A percentile compares a stretch with the other conserved stretches of the same genome.
Conservation (phyloP, 2,113 vertebrate genomes). For the Bufo gargarizans region DNA sequence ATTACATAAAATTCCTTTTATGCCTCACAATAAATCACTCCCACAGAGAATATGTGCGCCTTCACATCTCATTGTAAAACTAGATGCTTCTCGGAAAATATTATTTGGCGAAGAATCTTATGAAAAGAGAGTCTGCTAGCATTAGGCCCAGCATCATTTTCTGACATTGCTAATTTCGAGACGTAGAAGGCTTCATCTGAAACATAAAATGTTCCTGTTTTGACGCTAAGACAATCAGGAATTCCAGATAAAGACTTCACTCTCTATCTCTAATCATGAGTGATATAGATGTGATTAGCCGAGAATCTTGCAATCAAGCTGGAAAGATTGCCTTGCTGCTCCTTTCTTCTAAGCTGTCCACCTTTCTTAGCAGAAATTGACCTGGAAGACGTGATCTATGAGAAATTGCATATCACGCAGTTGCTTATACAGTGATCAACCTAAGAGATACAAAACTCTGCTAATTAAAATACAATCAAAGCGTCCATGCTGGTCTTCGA, state of each 20-base stretch:
- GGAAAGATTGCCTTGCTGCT: neutral
- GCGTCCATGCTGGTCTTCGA: constrained; percentile 57
- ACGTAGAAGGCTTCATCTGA: constrained; percentile 19
- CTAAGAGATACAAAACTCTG: constrained; percentile 59
- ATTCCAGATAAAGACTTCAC: constrained; percentile 26
- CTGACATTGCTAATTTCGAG: constrained; percentile 47
- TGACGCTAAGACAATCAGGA: constrained; percentile 1
- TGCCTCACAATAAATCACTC: constrained; percentile 20
- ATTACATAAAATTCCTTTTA: constrained; percentile 43
- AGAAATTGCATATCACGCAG: constrained; percentile 53
- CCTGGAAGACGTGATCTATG: constrained; percentile 44
- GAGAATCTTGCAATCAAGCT: constrained; percentile 60
- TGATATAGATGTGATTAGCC: constrained; percentile 61
- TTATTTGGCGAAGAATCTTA: constrained; percentile 44
- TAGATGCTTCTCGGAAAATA: constrained; percentile 32
- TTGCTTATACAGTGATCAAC: constrained; percentile 59
- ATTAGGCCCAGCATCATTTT: constrained; percentile 40
- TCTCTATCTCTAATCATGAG: constrained; percentile 60
- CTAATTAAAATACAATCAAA: constrained; percentile 67
- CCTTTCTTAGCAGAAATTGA: constrained; percentile 58
- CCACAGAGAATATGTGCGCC: constrained; percentile 25
- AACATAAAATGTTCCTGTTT: constrained; percentile 54
- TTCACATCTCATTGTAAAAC: constrained; percentile 29
- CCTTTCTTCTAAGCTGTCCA: constrained; percentile 57
- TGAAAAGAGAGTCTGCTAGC: constrained; percentile 1